Evolutionary conservation across 2,888 invertebrate genomes (phyloP).

Genomic region (Agonopterix heracliana): DNA sequence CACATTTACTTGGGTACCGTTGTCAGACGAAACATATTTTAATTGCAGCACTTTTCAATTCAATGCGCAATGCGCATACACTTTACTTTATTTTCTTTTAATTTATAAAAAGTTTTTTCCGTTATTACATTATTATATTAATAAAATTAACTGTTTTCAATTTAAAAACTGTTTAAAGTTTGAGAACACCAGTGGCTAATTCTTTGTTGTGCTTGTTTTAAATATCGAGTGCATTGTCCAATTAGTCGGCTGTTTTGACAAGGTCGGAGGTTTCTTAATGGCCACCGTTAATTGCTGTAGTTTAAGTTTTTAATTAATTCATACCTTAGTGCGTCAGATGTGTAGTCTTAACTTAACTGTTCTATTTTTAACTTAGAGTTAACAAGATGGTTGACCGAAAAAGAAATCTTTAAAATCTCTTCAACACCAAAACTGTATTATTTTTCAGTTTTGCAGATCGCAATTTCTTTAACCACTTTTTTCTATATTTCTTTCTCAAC

Average conservation of each 20-base stretch:
- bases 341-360: conserved; percentile 17
- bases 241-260: conserved; percentile 37
- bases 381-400: no score
- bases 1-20: no score
- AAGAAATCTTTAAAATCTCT: no score
- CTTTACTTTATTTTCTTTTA: no score
- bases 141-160: neutral
- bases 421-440: no score
- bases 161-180: neutral
- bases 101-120: neutral
- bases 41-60: no score
- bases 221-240: conserved; percentile 40
- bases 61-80: no score
- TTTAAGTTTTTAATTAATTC: conserved; percentile 35
- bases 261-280: conserved; percentile 48
- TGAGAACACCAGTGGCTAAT: conserved; percentile 14
- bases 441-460: no score
- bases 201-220: conserved; percentile 31
- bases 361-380: neutral
- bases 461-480: no score
- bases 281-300: conserved; percentile 33
- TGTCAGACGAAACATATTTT: no score
- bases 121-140: neutral
- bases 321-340: conserved; percentile 20
- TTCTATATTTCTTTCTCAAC: no score